These are phyloP conservation scores for Brachionus paranguensis DNA, from an alignment of 1,140 invertebrate genomes.

Conservation along the genomic window DNA sequence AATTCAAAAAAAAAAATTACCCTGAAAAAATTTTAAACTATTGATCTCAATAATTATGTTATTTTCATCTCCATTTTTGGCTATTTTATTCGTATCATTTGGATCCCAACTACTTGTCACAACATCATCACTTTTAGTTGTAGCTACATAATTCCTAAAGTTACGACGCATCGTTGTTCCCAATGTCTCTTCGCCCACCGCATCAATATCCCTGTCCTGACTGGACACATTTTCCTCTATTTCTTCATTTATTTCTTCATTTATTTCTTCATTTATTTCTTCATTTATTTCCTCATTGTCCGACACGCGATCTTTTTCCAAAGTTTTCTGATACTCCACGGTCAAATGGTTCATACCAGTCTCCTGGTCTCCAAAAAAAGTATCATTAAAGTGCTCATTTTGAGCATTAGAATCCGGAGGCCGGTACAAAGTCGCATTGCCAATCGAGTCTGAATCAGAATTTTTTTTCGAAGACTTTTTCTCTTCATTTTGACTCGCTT, in stretches of 20 bases:
- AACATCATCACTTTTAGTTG: slow-evolving; percentile 19
- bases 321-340: not conserved
- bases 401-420: not conserved
- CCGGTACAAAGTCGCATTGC: not conserved
- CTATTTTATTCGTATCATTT: not conserved
- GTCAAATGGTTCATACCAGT: not conserved
- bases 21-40: slow-evolving; percentile 36
- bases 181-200: slow-evolving; percentile 8
- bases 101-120: not conserved
- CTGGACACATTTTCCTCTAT: slow-evolving; percentile 12
- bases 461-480: not conserved
- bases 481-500: not conserved
- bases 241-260: slow-evolving; percentile 46
- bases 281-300: not conserved
- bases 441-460: slow-evolving; percentile 1
- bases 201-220: slow-evolving; percentile 40
- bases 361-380: slow-evolving; percentile 41
- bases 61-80: slow-evolving; percentile 15
- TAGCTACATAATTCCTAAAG: slow-evolving; percentile 11
- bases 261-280: slow-evolving; percentile 42
- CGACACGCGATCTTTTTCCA: slow-evolving; percentile 27
- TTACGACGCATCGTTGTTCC: not conserved
- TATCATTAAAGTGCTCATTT: slow-evolving; percentile 34
- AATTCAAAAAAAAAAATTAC: slow-evolving; percentile 47
- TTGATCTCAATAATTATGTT: slow-evolving; percentile 11